These are phyloP conservation scores for Mastacembelus armatus DNA, from an alignment of 2,797 vertebrate genomes.

Conservation along the genomic window DNA sequence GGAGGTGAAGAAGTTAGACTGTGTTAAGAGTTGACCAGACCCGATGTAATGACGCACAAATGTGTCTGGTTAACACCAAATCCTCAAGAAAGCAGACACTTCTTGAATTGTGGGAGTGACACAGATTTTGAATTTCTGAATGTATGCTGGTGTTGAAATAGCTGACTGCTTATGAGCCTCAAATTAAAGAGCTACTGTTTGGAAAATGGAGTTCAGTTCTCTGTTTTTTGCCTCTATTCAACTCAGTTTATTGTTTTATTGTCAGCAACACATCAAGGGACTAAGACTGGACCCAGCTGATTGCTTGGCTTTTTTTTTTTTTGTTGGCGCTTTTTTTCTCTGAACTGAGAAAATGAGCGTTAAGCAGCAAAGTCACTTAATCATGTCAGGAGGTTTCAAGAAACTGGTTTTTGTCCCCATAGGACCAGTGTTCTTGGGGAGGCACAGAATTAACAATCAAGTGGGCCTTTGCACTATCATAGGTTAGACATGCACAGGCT, in stretches of 20 bases:
- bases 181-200: constrained; percentile 3
- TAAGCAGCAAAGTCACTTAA: not conserved
- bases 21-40: too few species aligned
- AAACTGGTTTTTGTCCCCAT: not conserved
- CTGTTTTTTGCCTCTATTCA: not conserved
- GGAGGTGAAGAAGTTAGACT: too few species aligned
- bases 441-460: not conserved
- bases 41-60: not conserved
- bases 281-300: not conserved
- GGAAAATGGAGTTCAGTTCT: not conserved
- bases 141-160: not conserved
- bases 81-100: not conserved
- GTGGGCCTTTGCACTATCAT: constrained; percentile 2
- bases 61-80: not conserved
- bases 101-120: not conserved
- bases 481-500: not conserved
- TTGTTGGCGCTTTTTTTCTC: too few species aligned
- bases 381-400: not conserved
- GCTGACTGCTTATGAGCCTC: not conserved
- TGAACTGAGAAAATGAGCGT: not conserved
- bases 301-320: not conserved
- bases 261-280: not conserved
- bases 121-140: too few species aligned
- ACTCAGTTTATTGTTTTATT: not conserved
- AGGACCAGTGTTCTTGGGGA: not conserved